phyloP scores from a whole-genome alignment of 2,888 invertebrate species.

The Liodrosophila aerea region DNA sequence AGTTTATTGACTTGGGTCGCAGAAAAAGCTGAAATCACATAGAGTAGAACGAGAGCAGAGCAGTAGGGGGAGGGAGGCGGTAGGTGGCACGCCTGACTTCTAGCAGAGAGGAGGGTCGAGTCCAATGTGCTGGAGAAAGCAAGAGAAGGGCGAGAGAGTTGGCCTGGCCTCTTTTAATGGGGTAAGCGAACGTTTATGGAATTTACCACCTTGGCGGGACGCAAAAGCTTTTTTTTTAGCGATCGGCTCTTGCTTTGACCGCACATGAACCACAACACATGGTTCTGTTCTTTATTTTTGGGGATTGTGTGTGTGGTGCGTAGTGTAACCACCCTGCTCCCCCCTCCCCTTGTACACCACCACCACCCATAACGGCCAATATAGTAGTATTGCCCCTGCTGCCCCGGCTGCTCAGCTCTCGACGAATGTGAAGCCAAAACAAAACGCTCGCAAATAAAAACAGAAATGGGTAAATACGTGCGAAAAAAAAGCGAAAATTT shows the following conservation, averaged over 20 bases:
- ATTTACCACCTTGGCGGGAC: conserved; percentile 45
- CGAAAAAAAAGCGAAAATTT: conserved; percentile 70
- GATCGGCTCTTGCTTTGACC: conserved; percentile 48
- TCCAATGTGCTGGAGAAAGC: not conserved
- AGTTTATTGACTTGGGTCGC: conserved; percentile 58
- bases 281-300: too few species aligned
- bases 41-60: conserved; percentile 5
- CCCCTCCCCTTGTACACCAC: not conserved
- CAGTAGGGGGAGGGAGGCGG: conserved; percentile 14
- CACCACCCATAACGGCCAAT: not conserved
- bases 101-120: not conserved
- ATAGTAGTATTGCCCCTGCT: too few species aligned
- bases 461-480: conserved; percentile 66
- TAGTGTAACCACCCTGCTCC: conserved; percentile 13
- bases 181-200: conserved; percentile 45
- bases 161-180: conserved; percentile 43
- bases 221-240: conserved; percentile 2
- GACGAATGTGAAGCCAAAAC: conserved; percentile 66
- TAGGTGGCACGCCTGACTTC: not conserved
- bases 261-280: conserved; percentile 47
- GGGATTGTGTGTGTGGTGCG: too few species aligned
- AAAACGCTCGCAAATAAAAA: conserved; percentile 56
- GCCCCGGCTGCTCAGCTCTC: conserved; percentile 20
- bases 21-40: conserved; percentile 17
- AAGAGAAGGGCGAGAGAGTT: not conserved